Evolutionary conservation across 2,888 invertebrate species (phyloP).

Genomic region (Allygus modestus): DNA sequence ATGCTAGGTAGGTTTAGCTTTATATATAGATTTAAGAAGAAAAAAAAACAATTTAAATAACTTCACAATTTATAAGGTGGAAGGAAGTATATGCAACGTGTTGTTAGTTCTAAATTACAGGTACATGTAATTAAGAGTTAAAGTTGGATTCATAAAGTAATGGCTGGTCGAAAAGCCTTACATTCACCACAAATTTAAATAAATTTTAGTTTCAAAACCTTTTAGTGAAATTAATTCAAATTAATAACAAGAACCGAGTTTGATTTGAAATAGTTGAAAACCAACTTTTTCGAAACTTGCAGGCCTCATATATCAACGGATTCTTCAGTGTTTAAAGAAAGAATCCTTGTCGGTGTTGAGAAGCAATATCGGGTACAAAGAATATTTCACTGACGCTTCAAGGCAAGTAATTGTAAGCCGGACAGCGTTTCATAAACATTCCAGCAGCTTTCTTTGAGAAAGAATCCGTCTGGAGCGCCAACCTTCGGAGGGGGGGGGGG

Average conservation of each 20-base stretch:
- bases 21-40: too few relatives aligned
- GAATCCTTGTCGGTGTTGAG: constrained; percentile 27
- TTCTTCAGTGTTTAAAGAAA: constrained; percentile 8
- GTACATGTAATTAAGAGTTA: neutral
- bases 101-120: too few relatives aligned
- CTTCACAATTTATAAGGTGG: too few relatives aligned
- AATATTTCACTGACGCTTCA: constrained; percentile 29
- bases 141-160: too few relatives aligned
- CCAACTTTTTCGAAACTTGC: neutral
- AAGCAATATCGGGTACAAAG: constrained; percentile 41
- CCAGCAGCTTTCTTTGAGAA: constrained; percentile 42
- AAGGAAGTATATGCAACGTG: too few relatives aligned
- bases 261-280: neutral
- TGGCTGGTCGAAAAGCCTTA: too few relatives aligned
- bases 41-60: too few relatives aligned
- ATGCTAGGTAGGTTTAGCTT: too few relatives aligned
- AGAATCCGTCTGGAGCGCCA: constrained; percentile 16
- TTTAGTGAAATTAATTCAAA: neutral
- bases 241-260: neutral
- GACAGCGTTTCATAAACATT: constrained; percentile 57
- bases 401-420: constrained; percentile 43
- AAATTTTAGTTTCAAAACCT: neutral
- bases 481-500: neutral
- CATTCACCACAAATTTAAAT: neutral
- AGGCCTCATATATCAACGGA: constrained; percentile 2